Percentiles rank a stretch among this genome's conserved stretches.
These are phyloP conservation scores for Limnephilus rhombicus DNA, from an alignment of 2,888 invertebrate species.

Conservation along the genomic window DNA sequence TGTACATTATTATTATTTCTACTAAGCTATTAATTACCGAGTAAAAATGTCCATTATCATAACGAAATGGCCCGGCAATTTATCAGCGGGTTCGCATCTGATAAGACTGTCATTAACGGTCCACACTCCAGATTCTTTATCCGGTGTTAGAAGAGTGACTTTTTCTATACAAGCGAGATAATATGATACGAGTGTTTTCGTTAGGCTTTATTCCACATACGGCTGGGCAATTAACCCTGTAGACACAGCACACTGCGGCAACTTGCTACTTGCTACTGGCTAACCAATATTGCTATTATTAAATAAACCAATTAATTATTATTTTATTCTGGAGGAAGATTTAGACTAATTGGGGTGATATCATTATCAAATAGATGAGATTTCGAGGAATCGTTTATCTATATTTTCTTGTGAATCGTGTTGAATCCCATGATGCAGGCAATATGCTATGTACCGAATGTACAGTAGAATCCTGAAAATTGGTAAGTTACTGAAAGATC, in stretches of 20 bases:
- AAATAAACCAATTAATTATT: not conserved
- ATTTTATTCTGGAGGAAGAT: not conserved
- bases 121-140: conserved; percentile 61
- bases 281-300: too few species aligned
- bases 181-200: conserved; percentile 57
- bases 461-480: too few species aligned
- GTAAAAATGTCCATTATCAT: conserved; percentile 59
- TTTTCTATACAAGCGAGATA: conserved; percentile 42
- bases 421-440: too few species aligned
- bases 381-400: too few species aligned
- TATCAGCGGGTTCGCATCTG: conserved; percentile 61
- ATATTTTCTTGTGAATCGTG: too few species aligned
- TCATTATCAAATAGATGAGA: not conserved
- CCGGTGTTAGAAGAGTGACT: conserved; percentile 53
- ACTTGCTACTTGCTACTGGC: too few species aligned
- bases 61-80: conserved; percentile 59
- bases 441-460: too few species aligned
- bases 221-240: conserved; percentile 16
- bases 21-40: conserved; percentile 57
- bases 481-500: too few species aligned
- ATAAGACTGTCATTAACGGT: conserved; percentile 62
- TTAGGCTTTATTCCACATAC: conserved; percentile 30
- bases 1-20: conserved; percentile 10
- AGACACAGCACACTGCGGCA: too few species aligned
- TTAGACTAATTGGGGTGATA: not conserved